A percentile compares a stretch with the other conserved stretches of the same genome.
Evolutionary conservation across 1,140 invertebrate genomes (phyloP).

Genomic region (Megalopta genalis): DNA sequence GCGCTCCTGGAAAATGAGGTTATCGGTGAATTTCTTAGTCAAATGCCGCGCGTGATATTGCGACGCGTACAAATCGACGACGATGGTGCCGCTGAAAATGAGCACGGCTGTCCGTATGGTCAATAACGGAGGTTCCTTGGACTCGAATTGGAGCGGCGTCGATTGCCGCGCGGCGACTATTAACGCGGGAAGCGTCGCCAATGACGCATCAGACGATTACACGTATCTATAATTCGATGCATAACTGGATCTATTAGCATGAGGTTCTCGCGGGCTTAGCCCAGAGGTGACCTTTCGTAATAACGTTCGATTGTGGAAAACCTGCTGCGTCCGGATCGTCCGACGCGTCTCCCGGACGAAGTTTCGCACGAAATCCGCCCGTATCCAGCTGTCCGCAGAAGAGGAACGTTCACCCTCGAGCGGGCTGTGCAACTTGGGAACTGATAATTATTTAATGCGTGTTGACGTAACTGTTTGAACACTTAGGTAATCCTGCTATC

Average conservation of each 20-base stretch:
- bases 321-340: no score
- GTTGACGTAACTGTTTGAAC: no score
- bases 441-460: no score
- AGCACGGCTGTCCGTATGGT: background rate
- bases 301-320: background rate
- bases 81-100: background rate
- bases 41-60: background rate
- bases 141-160: background rate
- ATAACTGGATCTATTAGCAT: background rate
- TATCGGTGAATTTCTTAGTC: no score
- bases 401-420: no score
- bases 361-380: no score
- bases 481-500: no score
- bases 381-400: no score
- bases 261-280: background rate
- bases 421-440: no score
- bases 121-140: background rate
- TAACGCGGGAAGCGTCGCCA: background rate
- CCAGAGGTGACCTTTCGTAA: background rate
- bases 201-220: background rate
- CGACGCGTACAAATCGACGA: background rate
- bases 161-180: background rate
- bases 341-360: no score
- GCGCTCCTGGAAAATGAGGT: background rate
- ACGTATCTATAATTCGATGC: conserved; percentile 4